Conservation (phyloP, 2,113 vertebrate species). For the Psilopogon haemacephalus region DNA sequence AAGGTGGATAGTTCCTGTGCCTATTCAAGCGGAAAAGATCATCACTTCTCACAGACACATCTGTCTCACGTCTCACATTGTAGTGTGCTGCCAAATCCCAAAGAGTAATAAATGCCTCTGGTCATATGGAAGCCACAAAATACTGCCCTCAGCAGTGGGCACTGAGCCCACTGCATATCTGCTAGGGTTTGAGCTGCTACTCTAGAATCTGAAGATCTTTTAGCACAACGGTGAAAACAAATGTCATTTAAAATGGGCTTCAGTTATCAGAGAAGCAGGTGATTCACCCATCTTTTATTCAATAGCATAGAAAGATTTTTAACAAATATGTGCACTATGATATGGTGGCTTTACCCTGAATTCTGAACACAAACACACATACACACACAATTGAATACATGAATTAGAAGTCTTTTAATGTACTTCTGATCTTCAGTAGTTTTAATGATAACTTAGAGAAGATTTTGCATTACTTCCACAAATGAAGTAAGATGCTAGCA, state of each 20-base stretch:
- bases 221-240: background rate
- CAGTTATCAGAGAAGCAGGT: background rate
- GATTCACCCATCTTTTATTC: background rate
- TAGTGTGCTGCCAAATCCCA: background rate
- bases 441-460: background rate
- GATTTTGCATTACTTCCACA: background rate
- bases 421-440: background rate
- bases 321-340: background rate
- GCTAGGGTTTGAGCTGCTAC: background rate
- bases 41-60: background rate
- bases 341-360: background rate
- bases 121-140: background rate
- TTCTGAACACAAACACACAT: background rate
- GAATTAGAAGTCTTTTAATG: background rate
- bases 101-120: background rate
- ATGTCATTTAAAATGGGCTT: background rate
- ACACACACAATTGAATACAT: background rate
- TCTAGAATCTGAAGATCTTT: background rate
- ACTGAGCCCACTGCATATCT: background rate
- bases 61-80: background rate
- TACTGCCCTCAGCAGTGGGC: background rate
- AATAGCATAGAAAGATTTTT: background rate
- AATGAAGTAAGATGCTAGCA: background rate
- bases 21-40: background rate
- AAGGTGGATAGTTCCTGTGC: too few species aligned